phyloP scores from a whole-genome alignment of 2,888 invertebrate genomes.

The Thereva nobilitata region DNA sequence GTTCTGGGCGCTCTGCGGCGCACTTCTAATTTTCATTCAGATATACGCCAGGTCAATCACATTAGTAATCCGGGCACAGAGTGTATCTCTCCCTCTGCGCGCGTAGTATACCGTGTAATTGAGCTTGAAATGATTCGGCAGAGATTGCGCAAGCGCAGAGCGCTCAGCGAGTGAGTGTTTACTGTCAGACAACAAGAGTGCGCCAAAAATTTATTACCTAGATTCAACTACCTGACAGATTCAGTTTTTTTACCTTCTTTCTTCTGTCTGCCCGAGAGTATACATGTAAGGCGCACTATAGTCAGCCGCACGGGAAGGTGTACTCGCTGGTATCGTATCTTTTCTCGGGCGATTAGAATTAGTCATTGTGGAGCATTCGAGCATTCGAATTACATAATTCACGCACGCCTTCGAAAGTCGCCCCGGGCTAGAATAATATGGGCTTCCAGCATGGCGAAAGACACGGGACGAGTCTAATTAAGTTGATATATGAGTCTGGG shows the following conservation, averaged over 20 bases:
- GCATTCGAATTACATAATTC: conserved; percentile 13
- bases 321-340: neutral
- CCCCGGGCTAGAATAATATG: conserved; percentile 19
- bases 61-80: conserved; percentile 7
- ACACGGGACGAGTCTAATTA: conserved; percentile 34
- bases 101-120: conserved; percentile 14
- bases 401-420: conserved; percentile 18
- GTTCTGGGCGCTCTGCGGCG: neutral
- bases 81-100: conserved; percentile 20
- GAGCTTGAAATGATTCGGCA: conserved; percentile 11
- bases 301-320: neutral
- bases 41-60: conserved; percentile 25
- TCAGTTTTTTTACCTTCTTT: conserved; percentile 1
- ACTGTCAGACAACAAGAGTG: conserved; percentile 29
- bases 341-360: conserved; percentile 8
- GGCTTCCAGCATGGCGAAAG: conserved; percentile 28
- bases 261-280: conserved; percentile 11
- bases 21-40: conserved; percentile 16
- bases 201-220: conserved; percentile 31
- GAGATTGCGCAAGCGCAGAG: conserved; percentile 17
- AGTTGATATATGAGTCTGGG: conserved; percentile 34
- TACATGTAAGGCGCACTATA: neutral
- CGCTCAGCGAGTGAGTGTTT: conserved; percentile 17
- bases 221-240: conserved; percentile 30
- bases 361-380: conserved; percentile 17